Evolutionary conservation across 1,140 invertebrate species (phyloP).

Genomic region (Aphidius ervi): DNA sequence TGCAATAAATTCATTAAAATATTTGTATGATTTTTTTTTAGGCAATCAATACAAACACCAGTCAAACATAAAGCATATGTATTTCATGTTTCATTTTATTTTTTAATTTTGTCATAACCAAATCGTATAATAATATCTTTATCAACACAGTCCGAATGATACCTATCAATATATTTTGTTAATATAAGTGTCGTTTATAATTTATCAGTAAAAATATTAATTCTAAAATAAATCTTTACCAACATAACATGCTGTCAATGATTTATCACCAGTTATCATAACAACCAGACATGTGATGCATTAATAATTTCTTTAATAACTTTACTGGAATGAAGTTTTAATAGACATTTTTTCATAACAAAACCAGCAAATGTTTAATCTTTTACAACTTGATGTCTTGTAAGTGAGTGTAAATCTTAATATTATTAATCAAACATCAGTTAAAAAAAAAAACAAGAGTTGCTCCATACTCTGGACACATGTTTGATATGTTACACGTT

Average conservation of each 20-base stretch:
- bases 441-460: too few relatives aligned
- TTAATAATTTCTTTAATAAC: conserved; percentile 95
- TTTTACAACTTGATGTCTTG: conserved; percentile 81
- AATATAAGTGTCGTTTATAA: conserved; percentile 72
- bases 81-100: conserved; percentile 57
- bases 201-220: conserved; percentile 81
- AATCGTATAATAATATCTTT: conserved; percentile 61
- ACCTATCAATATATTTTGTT: conserved; percentile 52
- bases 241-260: conserved; percentile 97
- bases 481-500: conserved; percentile 91
- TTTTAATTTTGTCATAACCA: conserved; percentile 50
- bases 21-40: conserved; percentile 62
- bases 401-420: conserved; percentile 77
- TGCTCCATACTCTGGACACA: too few relatives aligned
- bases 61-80: conserved; percentile 90
- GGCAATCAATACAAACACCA: conserved; percentile 78
- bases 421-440: conserved; percentile 74
- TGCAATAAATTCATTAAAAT: conserved; percentile 76
- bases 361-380: conserved; percentile 93
- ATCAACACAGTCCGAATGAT: conserved; percentile 83
- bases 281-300: conserved; percentile 73
- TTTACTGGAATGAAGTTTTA: conserved; percentile 91
- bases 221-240: conserved; percentile 89
- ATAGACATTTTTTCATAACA: conserved; percentile 96
- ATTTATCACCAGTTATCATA: conserved; percentile 99